A percentile compares a stretch with the other conserved stretches of the same genome.
Conservation (phyloP, 2,888 invertebrate genomes). For the Drosophila kambysellisi region DNA sequence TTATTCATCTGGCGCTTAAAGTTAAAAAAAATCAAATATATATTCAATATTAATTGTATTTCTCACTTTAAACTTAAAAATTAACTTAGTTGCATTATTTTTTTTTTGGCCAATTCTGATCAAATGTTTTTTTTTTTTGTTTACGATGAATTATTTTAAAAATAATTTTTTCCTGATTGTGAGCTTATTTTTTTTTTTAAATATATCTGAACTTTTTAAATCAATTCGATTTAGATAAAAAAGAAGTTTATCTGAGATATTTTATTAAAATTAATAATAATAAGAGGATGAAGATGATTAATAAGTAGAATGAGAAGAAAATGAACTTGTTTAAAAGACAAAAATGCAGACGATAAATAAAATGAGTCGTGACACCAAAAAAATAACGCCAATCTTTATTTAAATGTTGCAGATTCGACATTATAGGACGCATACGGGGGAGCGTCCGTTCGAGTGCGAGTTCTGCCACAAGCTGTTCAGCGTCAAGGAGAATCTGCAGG, state of each 20-base stretch:
- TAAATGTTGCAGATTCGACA: slow-evolving; percentile 87
- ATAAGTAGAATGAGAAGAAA: not conserved
- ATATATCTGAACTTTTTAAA: not conserved
- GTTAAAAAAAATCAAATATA: too few species aligned
- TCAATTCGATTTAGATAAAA: not conserved
- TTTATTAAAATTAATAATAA: not conserved
- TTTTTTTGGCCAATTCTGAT: too few species aligned
- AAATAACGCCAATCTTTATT: not conserved
- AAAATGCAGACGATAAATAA: too few species aligned
- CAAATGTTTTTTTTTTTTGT: not conserved
- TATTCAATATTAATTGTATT: too few species aligned
- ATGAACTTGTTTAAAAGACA: not conserved
- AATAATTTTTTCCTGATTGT: not conserved
- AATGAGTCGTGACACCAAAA: too few species aligned
- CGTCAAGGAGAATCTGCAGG: slow-evolving; percentile 96
- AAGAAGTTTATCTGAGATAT: not conserved
- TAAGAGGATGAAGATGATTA: not conserved
- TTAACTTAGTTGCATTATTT: too few species aligned
- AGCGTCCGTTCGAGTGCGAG: slow-evolving; percentile 95
- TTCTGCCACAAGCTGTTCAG: slow-evolving; percentile 97
- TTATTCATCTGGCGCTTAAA: too few species aligned
- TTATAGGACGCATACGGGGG: slow-evolving; percentile 95
- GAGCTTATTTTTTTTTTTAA: not conserved
- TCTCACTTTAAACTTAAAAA: too few species aligned
- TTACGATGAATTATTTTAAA: not conserved